Conservation (phyloP, 2,113 vertebrate species). For the Prolemur simus region DNA sequence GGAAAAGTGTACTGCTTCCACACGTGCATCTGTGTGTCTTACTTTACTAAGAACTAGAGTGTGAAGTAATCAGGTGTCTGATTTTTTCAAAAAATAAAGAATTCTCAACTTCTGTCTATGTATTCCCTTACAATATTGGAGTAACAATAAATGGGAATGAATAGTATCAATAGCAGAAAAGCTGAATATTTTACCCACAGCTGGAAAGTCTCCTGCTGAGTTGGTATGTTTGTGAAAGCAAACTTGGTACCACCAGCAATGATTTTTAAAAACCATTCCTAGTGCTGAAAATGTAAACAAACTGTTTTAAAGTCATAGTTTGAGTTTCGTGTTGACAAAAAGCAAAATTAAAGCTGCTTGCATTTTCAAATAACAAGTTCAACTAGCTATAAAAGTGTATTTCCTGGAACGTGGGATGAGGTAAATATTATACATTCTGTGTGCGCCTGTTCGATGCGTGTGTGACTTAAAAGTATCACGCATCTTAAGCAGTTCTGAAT, state of each 20-base stretch:
- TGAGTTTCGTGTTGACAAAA: neutral
- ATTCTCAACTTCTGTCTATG: neutral
- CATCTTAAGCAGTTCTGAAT: neutral
- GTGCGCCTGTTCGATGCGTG: neutral
- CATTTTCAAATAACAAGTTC: neutral
- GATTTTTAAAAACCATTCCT: neutral
- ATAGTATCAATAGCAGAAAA: neutral
- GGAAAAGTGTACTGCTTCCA: neutral
- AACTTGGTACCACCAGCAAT: neutral
- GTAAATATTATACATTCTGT: neutral
- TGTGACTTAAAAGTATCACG: neutral
- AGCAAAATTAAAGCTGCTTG: neutral
- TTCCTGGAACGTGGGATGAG: neutral
- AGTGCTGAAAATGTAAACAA: conserved; percentile 30
- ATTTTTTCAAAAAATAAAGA: neutral
- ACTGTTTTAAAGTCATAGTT: neutral
- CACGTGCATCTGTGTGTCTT: neutral
- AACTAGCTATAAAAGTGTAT: neutral
- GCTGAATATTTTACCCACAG: neutral
- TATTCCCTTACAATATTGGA: neutral
- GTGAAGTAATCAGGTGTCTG: neutral
- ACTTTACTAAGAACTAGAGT: neutral
- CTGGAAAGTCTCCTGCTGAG: neutral
- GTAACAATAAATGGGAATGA: neutral
- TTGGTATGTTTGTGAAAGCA: neutral